Evolutionary conservation across 2,797 vertebrate species (phyloP), one percentile per base, ranked within the genome.

Genomic region (Merluccius polli): DNA sequence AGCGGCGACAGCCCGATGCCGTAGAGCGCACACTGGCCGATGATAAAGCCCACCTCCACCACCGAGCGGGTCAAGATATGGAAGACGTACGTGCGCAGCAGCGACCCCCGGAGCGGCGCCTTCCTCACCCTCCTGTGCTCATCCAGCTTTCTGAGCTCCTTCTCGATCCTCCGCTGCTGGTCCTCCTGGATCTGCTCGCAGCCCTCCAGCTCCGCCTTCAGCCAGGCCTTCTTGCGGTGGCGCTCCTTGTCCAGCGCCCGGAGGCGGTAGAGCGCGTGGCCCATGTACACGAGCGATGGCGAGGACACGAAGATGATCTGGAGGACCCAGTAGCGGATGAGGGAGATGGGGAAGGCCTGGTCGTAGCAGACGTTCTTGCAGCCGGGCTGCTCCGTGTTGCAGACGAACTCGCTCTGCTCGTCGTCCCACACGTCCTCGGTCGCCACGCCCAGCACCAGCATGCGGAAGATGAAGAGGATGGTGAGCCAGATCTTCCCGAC

Each of bases 401-500:
- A 99, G 73, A 96, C 93, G 86, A 98, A 99, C 82, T 97, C 95
- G 0, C 94, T 96, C 83, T 98, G 97, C 81, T 98, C 96, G 0
- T 98, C 97, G 0, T 98, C 95, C 97, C 97, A 98, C 44, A 98
- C 96, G 0, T 97, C 96, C 86, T 99, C 97, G 0, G 96, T 95
- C 15, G 97, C 96, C 18, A 97, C 96, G 0, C 96, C 96, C 0
- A 98, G 95, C 29, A 98, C 95, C 41, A 99, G 90, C 96, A 99
- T 98, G 48, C 96, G 93, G 86, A 99, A 99, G 84, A 98, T 96
- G 86, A 98, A 99, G 70, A 99, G 95, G 85, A 98, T 96, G 4
- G 96, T 98, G 65, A 99, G 94, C 97, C 96, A 99, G 86, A 98
- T 98, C 92, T 98, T 97, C 69, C 98, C 96, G 81, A 99, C 95